Evolutionary conservation across 1,140 invertebrate genomes (phyloP).

Genomic region (Stenopsyche tienmushanensis): DNA sequence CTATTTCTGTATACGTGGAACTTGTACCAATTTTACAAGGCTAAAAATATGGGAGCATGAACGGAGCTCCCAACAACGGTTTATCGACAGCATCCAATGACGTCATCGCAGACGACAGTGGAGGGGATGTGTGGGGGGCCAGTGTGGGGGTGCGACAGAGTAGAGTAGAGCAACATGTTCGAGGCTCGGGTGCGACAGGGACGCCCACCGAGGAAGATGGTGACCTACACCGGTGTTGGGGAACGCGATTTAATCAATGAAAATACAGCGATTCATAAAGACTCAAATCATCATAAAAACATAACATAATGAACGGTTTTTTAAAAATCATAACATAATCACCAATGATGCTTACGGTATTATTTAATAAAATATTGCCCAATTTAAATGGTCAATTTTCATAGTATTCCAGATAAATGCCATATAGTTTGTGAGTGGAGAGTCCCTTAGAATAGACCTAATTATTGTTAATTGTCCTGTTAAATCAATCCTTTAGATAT

Average conservation of each 20-base stretch:
- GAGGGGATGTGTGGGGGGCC: neutral
- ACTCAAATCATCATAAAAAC: no score
- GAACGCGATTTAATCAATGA: constrained; percentile 18
- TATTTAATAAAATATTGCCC: no score
- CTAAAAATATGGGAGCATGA: constrained; percentile 31
- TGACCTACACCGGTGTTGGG: neutral
- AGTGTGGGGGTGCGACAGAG: neutral
- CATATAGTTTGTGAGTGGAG: no score
- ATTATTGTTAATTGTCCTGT: no score
- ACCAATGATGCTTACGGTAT: no score
- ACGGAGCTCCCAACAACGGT: constrained; percentile 5
- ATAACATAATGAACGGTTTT: no score
- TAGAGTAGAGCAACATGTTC: no score
- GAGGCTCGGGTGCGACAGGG: neutral
- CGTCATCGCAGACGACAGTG: constrained; percentile 16
- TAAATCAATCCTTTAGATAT: no score
- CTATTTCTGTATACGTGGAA: constrained; percentile 33
- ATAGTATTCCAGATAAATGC: no score
- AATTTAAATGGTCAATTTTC: no score
- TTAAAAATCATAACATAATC: no score
- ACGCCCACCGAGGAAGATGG: neutral
- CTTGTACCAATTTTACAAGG: constrained; percentile 30
- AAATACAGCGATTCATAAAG: constrained; percentile 7
- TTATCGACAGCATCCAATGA: constrained; percentile 20
- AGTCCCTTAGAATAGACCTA: no score